phyloP scores from a whole-genome alignment of 1,140 invertebrate species.

The Alviniconcha marisindica region DNA sequence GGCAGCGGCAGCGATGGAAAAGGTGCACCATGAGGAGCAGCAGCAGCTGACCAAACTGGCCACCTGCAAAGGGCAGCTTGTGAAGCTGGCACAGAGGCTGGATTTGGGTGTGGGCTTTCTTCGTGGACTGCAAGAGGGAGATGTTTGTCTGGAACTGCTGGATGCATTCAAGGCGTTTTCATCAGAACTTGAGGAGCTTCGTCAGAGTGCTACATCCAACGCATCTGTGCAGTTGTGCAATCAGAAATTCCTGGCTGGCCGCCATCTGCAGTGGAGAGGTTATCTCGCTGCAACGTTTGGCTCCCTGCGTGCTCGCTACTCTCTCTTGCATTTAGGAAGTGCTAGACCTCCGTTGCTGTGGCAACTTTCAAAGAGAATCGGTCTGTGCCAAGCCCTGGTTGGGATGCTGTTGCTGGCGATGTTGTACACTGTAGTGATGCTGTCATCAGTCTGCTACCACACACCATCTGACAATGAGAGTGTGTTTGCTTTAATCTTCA shows the following conservation, averaged over 20 bases:
- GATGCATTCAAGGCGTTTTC: constrained; percentile 47
- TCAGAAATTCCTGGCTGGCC: constrained; percentile 28
- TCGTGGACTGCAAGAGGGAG: constrained; percentile 64
- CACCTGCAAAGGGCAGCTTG: constrained; percentile 52
- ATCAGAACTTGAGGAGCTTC: constrained; percentile 17
- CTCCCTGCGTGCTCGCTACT: neutral
- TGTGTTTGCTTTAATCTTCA: neutral
- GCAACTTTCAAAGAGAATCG: neutral
- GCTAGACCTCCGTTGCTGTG: neutral
- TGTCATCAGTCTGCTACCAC: neutral
- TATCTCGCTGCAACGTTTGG: constrained; percentile 33
- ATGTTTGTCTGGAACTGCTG: constrained; percentile 66
- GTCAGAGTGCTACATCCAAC: constrained; percentile 21
- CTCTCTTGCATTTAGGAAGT: constrained; percentile 22
- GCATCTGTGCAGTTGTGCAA: constrained; percentile 21
- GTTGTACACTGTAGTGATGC: constrained; percentile 4
- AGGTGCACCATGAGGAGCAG: constrained; percentile 44
- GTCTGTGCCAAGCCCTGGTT: neutral
- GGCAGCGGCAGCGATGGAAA: constrained; percentile 49
- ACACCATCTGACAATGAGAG: constrained; percentile 1
- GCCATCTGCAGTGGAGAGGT: neutral
- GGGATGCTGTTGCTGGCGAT: neutral
- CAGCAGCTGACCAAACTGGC: constrained; percentile 50
- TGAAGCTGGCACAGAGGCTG: constrained; percentile 51
- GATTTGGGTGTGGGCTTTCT: constrained; percentile 60